Conservation (phyloP, 2,888 invertebrate species). For the Macaria liturata region DNA sequence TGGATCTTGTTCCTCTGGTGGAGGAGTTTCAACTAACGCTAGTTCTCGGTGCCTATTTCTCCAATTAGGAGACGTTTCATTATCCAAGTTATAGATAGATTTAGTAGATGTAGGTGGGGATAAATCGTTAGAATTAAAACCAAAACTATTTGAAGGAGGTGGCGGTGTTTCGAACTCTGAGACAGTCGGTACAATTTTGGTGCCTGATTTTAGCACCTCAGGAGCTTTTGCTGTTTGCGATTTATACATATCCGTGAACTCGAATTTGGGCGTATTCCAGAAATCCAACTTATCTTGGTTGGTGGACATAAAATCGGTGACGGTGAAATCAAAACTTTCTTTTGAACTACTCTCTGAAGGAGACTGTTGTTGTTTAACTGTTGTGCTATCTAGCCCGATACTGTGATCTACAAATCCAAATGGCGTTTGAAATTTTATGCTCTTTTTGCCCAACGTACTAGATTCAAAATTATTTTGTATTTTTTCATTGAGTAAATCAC, state of each 20-base stretch:
- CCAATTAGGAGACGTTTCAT: conserved; percentile 18
- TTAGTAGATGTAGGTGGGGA: conserved; percentile 30
- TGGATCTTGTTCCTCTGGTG: conserved; percentile 47
- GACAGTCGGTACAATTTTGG: conserved; percentile 42
- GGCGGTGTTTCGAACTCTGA: conserved; percentile 67
- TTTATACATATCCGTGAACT: conserved; percentile 43
- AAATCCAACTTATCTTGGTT: conserved; percentile 43
- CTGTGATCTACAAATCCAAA: conserved; percentile 50
- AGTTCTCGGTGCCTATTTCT: conserved; percentile 38
- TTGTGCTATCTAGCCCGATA: conserved; percentile 39
- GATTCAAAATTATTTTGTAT: conserved; percentile 53
- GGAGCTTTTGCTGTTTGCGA: conserved; percentile 24
- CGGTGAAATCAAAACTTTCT: conserved; percentile 45
- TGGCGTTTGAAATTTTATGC: conserved; percentile 48
- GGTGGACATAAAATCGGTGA: conserved; percentile 26
- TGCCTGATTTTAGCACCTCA: conserved; percentile 35
- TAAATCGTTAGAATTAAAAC: conserved; percentile 29
- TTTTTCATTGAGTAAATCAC: conserved; percentile 56
- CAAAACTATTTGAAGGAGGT: conserved; percentile 37
- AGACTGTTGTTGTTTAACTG: not conserved
- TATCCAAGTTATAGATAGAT: conserved; percentile 38
- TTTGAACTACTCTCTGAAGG: conserved; percentile 29
- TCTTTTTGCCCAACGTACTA: conserved; percentile 32
- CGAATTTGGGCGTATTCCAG: conserved; percentile 49
- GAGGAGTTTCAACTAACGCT: conserved; percentile 58